Percentiles rank a stretch among this genome's conserved stretches.
Evolutionary conservation across 2,888 invertebrate species (phyloP).

Genomic region (Panzeria rudis): DNA sequence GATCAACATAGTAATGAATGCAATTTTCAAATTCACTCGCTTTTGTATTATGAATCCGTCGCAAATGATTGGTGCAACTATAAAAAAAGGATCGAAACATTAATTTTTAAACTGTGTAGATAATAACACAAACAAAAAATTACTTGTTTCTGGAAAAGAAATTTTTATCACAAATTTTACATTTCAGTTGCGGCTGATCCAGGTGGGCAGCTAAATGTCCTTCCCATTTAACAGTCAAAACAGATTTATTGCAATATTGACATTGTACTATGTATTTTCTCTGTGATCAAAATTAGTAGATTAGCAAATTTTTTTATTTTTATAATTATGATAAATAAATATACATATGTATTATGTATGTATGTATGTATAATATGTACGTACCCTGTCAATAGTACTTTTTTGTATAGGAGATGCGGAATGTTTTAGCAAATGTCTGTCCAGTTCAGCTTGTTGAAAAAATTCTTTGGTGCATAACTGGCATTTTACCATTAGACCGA

Average conservation of each 20-base stretch:
- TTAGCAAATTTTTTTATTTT: background rate
- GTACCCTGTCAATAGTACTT: conserved; percentile 33
- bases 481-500: conserved; percentile 57
- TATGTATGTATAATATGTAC: no score
- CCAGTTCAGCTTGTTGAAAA: conserved; percentile 51
- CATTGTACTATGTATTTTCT: conserved; percentile 50
- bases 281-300: background rate
- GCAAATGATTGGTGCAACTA: conserved; percentile 19
- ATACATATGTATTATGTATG: no score
- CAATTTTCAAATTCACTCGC: conserved; percentile 14
- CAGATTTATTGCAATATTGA: conserved; percentile 39
- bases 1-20: conserved; percentile 29
- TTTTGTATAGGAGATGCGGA: conserved; percentile 17
- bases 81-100: background rate
- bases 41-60: background rate
- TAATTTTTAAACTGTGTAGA: background rate
- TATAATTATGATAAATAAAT: background rate
- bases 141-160: conserved; percentile 48
- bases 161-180: conserved; percentile 59
- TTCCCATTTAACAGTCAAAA: conserved; percentile 18
- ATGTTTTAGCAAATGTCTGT: conserved; percentile 46
- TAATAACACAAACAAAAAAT: background rate
- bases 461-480: conserved; percentile 49
- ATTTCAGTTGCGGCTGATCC: conserved; percentile 52
- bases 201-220: conserved; percentile 52